Conservation (phyloP, 2,797 vertebrate genomes). For the Anguilla obscura region DNA sequence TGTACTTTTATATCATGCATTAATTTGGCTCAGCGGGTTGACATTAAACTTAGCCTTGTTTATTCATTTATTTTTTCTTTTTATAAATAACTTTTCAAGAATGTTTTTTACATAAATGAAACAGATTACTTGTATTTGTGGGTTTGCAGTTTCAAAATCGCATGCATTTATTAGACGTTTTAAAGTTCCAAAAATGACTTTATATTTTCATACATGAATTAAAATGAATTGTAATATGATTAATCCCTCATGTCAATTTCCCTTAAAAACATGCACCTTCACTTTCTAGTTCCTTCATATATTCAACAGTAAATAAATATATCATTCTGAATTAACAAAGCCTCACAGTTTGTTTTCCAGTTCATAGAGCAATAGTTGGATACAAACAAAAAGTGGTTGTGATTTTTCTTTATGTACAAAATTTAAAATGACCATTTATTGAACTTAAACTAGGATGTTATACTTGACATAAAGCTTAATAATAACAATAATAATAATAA, state of each 20-base stretch:
- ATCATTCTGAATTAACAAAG: neutral
- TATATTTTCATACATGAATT: neutral
- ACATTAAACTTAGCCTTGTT: neutral
- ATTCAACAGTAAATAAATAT: constrained; percentile 32
- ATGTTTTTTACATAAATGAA: neutral
- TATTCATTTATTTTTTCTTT: neutral
- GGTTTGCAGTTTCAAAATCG: neutral
- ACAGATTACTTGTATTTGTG: neutral
- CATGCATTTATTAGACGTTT: neutral
- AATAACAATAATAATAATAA: neutral
- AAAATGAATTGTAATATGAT: constrained; percentile 1
- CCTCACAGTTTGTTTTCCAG: neutral
- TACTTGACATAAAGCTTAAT: neutral
- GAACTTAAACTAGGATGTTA: neutral
- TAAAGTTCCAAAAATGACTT: neutral
- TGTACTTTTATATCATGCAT: neutral
- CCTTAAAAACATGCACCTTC: constrained; percentile 28
- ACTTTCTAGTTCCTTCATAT: constrained; percentile 18
- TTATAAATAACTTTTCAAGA: neutral
- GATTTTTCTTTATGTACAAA: constrained; percentile 15
- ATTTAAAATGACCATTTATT: constrained; percentile 2
- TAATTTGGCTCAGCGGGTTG: neutral
- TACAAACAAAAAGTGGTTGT: neutral
- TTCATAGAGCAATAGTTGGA: neutral
- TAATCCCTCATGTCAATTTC: constrained; percentile 29